phyloP scores from a whole-genome alignment of 2,888 invertebrate species.

The Brenthis hecate region DNA sequence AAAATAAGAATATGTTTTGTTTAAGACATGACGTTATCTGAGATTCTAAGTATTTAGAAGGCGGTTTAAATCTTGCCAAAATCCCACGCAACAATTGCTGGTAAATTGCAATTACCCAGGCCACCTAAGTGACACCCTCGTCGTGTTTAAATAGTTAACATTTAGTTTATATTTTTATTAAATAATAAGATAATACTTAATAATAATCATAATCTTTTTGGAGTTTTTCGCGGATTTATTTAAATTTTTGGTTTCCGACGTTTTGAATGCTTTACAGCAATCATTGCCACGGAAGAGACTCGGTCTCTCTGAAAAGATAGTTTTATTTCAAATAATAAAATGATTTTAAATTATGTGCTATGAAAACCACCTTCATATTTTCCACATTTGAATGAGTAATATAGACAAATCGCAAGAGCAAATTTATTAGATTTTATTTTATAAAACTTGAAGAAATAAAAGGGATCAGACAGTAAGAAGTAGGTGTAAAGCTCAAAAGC shows the following conservation, averaged over 20 bases:
- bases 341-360: not conserved
- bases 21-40: conserved; percentile 16
- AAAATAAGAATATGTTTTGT: not conserved
- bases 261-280: too few species aligned
- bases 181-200: too few species aligned
- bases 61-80: not conserved
- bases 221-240: too few species aligned
- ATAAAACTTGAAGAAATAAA: not conserved
- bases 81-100: conserved; percentile 20
- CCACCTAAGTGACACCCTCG: conserved; percentile 22
- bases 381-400: too few species aligned
- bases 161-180: not conserved
- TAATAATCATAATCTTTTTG: too few species aligned
- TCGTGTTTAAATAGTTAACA: conserved; percentile 3
- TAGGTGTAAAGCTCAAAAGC: not conserved
- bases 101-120: conserved; percentile 13
- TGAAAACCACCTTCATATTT: too few species aligned
- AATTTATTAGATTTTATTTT: not conserved
- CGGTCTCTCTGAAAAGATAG: too few species aligned
- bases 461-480: not conserved
- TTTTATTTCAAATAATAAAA: conserved; percentile 3
- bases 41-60: not conserved
- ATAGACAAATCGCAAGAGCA: too few species aligned
- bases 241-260: too few species aligned
- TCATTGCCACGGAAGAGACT: too few species aligned